phyloP scores from a whole-genome alignment of 2,888 invertebrate species.

The Ecdyonurus torrentis region DNA sequence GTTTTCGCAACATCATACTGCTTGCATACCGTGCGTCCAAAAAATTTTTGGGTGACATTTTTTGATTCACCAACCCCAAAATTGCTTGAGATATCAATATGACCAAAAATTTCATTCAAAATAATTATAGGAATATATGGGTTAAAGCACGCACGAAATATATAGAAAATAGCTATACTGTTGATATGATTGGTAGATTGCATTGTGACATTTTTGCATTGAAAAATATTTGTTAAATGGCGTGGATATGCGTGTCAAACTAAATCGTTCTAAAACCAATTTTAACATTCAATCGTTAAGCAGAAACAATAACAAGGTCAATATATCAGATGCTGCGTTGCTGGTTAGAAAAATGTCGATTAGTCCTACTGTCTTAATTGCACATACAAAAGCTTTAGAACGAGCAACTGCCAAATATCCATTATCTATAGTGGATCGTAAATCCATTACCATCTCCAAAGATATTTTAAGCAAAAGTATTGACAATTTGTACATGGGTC shows the following conservation, averaged over 20 bases:
- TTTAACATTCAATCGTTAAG: background rate
- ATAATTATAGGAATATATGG: too few species aligned
- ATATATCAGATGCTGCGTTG: constrained; percentile 14
- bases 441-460: constrained; percentile 14
- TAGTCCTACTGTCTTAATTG: constrained; percentile 13
- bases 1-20: too few species aligned
- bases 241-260: constrained; percentile 6
- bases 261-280: constrained; percentile 2
- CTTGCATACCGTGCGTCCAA: too few species aligned
- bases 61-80: too few species aligned
- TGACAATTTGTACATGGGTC: constrained; percentile 20
- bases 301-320: constrained; percentile 9
- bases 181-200: constrained; percentile 8
- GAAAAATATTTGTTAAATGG: constrained; percentile 5
- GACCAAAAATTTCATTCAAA: too few species aligned
- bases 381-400: constrained; percentile 14
- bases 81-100: too few species aligned
- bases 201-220: constrained; percentile 7
- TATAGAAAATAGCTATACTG: background rate
- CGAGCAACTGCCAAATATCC: constrained; percentile 15
- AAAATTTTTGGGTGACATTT: too few species aligned
- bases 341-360: constrained; percentile 13
- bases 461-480: constrained; percentile 16
- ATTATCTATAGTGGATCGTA: constrained; percentile 12
- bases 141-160: background rate